Base-by-base conservation (phyloP, 2,113 vertebrate genomes). In the Eudorcas thomsonii region DNA sequence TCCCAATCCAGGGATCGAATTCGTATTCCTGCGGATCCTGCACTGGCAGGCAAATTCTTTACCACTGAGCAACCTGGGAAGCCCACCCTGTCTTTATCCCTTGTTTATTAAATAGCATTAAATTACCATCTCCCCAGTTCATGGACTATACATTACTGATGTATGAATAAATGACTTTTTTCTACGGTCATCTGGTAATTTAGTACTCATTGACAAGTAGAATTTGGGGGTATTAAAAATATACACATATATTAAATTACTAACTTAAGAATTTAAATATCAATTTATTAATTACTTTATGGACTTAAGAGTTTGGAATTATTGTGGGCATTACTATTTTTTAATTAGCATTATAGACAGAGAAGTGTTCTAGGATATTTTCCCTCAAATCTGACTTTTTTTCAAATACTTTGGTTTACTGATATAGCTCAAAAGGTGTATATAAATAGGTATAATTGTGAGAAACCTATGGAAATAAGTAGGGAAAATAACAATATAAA, bases 401-500 rank as follows among this genome's bases (percentile, higher is more conserved):
- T 59, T 67, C 15, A 90, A 92, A 86, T 25, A 87, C 4, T 88
- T 39, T 92, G 30, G 9, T 9, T 71, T 90, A 88, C 6, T 92
- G 55, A 71, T 50, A 87, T 2, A 91, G 12, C 84, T 74, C 55
- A 94, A 92, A 93, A 86, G 4, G 10, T 74, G 33, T 74, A 84
- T 36, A 43, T 55, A 57, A 88, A 48, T 64, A 74, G 25, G 16
- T 33, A 84, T 48, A 94, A 92, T 81, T 87, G 26, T 78, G 26
- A 88, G 48, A 96, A 90, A 62, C 2, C 21, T 94, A 85, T 30
- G 60, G 23, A 95, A 96, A 80, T 82, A 85, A 85, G 60, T 83
- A 71, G 45, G 21, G 8, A 91, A 96, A 93, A 77, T 48, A 94
- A 93, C 36, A 15, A 54, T 13, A 57, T n/a, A 25, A 15, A 77